Evolutionary conservation across 2,113 vertebrate genomes (phyloP).

Genomic region (human): DNA sequence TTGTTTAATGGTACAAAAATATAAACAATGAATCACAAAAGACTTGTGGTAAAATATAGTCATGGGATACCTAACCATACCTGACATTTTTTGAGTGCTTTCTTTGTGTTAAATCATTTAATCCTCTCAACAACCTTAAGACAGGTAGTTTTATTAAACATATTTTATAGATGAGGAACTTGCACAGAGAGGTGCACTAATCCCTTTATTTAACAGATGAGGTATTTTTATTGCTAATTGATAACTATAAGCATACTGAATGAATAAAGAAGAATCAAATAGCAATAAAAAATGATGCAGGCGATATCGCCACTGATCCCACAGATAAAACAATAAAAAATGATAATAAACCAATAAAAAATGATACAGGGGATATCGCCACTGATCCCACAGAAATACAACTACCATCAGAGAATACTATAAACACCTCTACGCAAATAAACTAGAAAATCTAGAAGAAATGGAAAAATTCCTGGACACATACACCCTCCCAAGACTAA

Average conservation of each 20-base stretch:
- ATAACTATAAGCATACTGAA: background rate
- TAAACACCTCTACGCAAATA: too few relatives aligned
- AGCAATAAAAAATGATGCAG: too few relatives aligned
- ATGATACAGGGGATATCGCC: too few relatives aligned
- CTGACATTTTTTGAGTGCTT: background rate
- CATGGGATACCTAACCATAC: background rate
- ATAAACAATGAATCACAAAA: conserved; percentile 16
- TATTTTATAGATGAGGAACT: background rate
- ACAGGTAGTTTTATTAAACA: background rate
- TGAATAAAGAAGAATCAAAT: too few relatives aligned
- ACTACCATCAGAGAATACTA: too few relatives aligned
- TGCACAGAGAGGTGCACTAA: background rate
- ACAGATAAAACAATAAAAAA: too few relatives aligned
- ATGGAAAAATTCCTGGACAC: too few relatives aligned
- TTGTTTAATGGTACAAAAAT: conserved; percentile 26
- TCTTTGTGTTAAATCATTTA: background rate
- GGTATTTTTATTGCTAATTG: conserved; percentile 30
- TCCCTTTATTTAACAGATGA: background rate
- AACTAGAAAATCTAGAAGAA: too few relatives aligned
- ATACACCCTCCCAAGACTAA: too few relatives aligned
- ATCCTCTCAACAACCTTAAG: background rate
- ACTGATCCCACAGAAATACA: too few relatives aligned
- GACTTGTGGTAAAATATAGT: background rate
- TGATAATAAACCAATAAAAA: too few relatives aligned
- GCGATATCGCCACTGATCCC: too few relatives aligned